Conservation (phyloP, 2,113 vertebrate species). For the Colinus virginianus region DNA sequence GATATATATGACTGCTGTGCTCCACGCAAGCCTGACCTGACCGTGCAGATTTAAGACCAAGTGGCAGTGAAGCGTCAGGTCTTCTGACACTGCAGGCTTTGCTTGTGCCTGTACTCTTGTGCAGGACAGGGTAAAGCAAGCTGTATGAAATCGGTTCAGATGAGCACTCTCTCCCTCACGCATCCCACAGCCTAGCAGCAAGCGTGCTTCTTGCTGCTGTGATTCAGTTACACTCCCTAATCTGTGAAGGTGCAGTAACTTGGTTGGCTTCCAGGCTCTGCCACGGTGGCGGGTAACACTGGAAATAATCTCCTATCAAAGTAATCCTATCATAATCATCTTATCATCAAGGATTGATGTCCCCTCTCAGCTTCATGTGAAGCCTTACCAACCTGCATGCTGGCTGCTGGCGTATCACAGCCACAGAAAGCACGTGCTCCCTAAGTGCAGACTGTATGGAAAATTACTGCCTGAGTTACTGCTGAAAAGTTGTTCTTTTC, state of each 20-base stretch:
- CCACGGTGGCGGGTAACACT: background rate
- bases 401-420: no score
- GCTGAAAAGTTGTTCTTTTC: background rate
- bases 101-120: background rate
- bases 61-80: background rate
- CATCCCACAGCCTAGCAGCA: background rate
- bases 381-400: background rate
- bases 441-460: background rate
- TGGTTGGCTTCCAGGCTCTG: background rate
- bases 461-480: background rate
- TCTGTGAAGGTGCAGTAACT: background rate
- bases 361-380: background rate
- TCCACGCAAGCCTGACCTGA: background rate
- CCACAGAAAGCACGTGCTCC: background rate
- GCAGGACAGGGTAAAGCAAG: background rate
- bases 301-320: background rate
- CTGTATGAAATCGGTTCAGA: background rate
- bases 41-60: background rate
- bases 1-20: accelerated
- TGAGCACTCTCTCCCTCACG: background rate
- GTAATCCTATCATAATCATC: background rate
- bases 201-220: background rate
- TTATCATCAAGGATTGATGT: background rate
- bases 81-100: background rate
- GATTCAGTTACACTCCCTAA: background rate